Evolutionary conservation across 1,140 invertebrate species (phyloP), one percentile per base, ranked within the genome.

Genomic region (Cyclina sinensis): DNA sequence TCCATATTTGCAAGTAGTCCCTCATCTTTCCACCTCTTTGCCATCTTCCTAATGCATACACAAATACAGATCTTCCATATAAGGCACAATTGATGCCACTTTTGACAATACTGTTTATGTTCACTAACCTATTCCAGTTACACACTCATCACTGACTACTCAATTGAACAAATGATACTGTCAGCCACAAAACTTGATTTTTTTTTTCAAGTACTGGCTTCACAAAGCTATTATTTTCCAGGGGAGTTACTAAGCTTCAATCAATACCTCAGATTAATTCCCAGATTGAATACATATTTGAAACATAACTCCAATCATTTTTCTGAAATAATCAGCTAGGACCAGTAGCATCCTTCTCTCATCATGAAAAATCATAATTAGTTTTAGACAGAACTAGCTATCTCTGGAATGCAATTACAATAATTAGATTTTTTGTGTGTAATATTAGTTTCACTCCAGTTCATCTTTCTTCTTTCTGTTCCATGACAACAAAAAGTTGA

Each of bases 1-100:
- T 80, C 78, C 30, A 51, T 80, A 32, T 80, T 51, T n/a, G 78
- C 78, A 27, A 80, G 78, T n/a, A 80, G 78, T 5, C 78, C 46
- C 11, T 54, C 27, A 48, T 80, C 54, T 18, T 51, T 35, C 78
- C 54, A 80, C 35, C 59, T 80, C 35, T 80, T 80, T 16, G 51
- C 78, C 9, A 57, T 18, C 78, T 59, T 80, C 24, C 1, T 79
- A n/a, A n/a, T n/a, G n/a, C n/a, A n/a, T n/a, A n/a, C n/a, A n/a
- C n/a, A n/a, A n/a, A n/a, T n/a, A n/a, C n/a, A n/a, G n/a, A n/a
- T 65, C 21, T 7, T 7, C 51, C 51, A 54, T 18, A 54, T 54
- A 54, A 54, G 51, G 51, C 51, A 54, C 51, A 54, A n/a, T 14
- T 54, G 21, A 54, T 3, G 18, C 16, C 21, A 54, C 51, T 54